phyloP scores from a whole-genome alignment of 2,888 invertebrate genomes.

The Dusona sp. region DNA sequence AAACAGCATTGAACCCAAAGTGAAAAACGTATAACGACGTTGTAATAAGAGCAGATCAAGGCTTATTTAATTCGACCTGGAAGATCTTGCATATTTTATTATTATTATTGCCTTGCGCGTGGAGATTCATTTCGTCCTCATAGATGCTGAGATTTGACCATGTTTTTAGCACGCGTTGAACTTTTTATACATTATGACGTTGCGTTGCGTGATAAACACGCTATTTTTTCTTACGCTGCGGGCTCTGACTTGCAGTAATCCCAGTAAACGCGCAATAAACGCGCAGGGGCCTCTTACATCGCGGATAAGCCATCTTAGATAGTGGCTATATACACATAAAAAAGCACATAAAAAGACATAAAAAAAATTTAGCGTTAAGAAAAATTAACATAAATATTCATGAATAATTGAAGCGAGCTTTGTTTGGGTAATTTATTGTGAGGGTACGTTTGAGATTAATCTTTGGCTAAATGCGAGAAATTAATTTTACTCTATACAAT shows the following conservation, averaged over 20 bases:
- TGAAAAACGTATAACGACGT: no score
- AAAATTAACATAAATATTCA: conserved; percentile 9
- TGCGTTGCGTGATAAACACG: conserved; percentile 36
- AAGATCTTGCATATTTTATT: no score
- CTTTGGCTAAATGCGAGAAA: no score
- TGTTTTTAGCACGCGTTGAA: conserved; percentile 45
- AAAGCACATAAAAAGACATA: no score
- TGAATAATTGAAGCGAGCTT: conserved; percentile 1
- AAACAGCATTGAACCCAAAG: no score
- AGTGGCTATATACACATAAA: conserved; percentile 1
- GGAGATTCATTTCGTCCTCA: not conserved
- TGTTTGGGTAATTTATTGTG: not conserved
- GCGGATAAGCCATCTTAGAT: conserved; percentile 30
- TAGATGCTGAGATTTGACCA: conserved; percentile 15
- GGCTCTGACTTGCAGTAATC: not conserved
- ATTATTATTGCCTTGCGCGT: no score
- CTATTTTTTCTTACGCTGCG: conserved; percentile 49
- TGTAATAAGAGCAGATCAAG: no score
- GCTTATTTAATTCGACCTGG: no score
- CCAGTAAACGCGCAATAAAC: not conserved
- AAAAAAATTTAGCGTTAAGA: not conserved
- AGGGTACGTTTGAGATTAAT: not conserved
- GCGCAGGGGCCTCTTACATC: conserved; percentile 1
- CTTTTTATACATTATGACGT: conserved; percentile 16
- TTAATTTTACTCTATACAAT: not conserved